Evolutionary conservation across 2,888 invertebrate genomes (phyloP).

Genomic region (Deilephila porcellus): DNA sequence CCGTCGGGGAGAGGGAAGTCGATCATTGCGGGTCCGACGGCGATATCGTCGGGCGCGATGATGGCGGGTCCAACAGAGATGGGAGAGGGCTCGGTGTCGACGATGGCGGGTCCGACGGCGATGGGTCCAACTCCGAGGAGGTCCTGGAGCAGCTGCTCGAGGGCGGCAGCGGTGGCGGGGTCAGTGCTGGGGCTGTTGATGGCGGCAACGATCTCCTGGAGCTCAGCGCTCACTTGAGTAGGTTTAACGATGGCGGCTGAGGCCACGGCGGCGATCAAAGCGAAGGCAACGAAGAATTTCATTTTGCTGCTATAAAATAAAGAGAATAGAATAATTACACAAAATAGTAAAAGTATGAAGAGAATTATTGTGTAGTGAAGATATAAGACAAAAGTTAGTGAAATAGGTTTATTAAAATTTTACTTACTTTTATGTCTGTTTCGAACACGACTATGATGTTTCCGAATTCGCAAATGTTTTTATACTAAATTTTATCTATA

Average conservation of each 20-base stretch:
- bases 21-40: constrained; percentile 49
- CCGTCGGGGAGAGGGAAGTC: constrained; percentile 43
- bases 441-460: too few species aligned
- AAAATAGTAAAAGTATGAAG: neutral
- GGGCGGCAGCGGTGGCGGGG: constrained; percentile 60
- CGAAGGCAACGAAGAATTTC: constrained; percentile 68
- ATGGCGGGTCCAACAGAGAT: constrained; percentile 43
- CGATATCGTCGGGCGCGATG: constrained; percentile 40
- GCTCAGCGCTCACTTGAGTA: constrained; percentile 40
- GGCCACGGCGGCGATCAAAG: constrained; percentile 64
- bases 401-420: too few species aligned
- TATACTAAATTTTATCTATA: too few species aligned
- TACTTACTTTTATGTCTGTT: too few species aligned
- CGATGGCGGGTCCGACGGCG: constrained; percentile 43
- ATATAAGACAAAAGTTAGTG: too few species aligned
- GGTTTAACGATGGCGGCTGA: constrained; percentile 53
- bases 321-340: neutral
- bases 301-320: constrained; percentile 54
- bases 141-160: constrained; percentile 36
- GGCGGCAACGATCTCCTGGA: constrained; percentile 60
- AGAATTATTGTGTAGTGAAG: neutral
- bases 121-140: constrained; percentile 31
- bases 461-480: too few species aligned
- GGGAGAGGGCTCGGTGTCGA: constrained; percentile 40
- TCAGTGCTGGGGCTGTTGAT: constrained; percentile 65